Conservation (phyloP, 2,797 vertebrate genomes). For the Distichodus sexfasciatus region DNA sequence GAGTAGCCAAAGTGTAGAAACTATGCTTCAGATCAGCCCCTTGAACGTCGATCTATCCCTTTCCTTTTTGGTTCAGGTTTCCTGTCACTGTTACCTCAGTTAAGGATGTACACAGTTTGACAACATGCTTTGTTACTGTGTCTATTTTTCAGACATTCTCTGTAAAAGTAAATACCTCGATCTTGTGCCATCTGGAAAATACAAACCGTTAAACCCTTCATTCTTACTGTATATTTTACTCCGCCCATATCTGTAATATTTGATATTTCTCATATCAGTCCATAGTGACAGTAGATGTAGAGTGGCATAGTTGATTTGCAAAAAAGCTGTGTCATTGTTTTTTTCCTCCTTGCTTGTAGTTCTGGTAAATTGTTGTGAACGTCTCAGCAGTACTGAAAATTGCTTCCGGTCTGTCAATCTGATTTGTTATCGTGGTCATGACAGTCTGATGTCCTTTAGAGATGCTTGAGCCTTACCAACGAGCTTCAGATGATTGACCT, state of each 20-base stretch:
- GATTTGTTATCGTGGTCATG: constrained; percentile 21
- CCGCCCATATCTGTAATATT: too few relatives aligned
- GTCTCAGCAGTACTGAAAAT: constrained; percentile 1
- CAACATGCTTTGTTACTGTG: background rate
- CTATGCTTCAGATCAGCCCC: background rate
- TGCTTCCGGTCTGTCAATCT: constrained; percentile 12
- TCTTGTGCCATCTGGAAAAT: background rate
- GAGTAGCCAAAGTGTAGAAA: background rate
- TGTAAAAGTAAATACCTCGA: background rate
- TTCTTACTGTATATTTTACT: too few relatives aligned
- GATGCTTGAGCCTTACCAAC: constrained; percentile 10
- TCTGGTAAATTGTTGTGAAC: background rate
- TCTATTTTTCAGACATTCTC: too few relatives aligned
- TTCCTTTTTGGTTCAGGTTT: background rate
- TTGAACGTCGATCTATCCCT: background rate
- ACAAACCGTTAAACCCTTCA: constrained; percentile 2
- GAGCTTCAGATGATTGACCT: background rate
- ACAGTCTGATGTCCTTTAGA: constrained; percentile 12
- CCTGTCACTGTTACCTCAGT: background rate
- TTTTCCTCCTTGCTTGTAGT: background rate
- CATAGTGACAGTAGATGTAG: too few relatives aligned
- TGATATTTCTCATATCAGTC: too few relatives aligned
- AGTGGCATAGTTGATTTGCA: too few relatives aligned
- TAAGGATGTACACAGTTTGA: background rate
- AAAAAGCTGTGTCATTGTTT: background rate